Percentiles rank a stretch among this genome's conserved stretches.
These are phyloP conservation scores for Tapirus indicus DNA, from an alignment of 2,797 vertebrate genomes.

Conservation along the genomic window DNA sequence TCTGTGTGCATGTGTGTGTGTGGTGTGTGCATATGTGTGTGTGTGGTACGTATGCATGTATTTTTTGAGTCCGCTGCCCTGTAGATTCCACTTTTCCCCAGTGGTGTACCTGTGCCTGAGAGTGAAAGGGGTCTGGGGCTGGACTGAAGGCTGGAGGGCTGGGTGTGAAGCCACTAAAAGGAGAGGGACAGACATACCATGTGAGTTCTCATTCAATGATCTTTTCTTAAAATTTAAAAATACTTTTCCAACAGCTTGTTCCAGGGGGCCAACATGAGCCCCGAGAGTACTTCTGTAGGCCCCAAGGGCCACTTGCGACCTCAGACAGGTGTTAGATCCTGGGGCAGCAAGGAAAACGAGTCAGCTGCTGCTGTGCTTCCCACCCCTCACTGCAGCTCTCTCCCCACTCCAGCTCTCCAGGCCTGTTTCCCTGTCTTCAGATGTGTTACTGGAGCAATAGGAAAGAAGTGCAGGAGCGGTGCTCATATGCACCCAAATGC, in stretches of 20 bases:
- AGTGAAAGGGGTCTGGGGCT: no score
- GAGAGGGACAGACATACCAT: not conserved
- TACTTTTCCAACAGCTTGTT: not conserved
- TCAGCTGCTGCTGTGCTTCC: rapidly evolving
- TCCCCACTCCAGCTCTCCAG: not conserved
- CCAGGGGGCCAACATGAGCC: not conserved
- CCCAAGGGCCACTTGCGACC: rapidly evolving
- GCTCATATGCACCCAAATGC: rapidly evolving
- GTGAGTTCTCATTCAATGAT: not conserved
- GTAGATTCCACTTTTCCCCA: no score
- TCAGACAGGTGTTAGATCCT: not conserved
- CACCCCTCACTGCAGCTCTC: rapidly evolving
- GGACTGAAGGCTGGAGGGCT: not conserved
- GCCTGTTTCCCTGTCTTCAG: not conserved
- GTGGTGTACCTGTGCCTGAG: not conserved
- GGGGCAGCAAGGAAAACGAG: not conserved
- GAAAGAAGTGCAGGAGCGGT: not conserved
- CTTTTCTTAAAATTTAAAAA: not conserved
- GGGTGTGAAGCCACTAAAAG: not conserved
- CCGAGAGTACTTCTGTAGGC: not conserved
- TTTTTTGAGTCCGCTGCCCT: not conserved
- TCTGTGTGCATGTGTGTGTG: not conserved
- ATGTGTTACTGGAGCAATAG: not conserved
- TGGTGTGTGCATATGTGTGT: not conserved
- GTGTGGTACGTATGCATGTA: no score